Conservation (phyloP, 2,888 invertebrate species). For the Dicranocentrus wangi region DNA sequence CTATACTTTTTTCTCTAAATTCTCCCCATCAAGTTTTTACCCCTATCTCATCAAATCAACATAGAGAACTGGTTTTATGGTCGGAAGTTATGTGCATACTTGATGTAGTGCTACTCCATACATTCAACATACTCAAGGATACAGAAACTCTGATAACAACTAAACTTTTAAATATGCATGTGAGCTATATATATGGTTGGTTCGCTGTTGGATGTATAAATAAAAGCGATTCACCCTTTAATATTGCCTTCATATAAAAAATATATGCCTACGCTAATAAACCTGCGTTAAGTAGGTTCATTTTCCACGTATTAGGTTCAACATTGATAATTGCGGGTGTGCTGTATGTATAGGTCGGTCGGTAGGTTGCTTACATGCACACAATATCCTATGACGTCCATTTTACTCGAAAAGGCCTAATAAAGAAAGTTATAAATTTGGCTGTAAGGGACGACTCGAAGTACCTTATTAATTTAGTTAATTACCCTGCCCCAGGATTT, state of each 20-base stretch:
- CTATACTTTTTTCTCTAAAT: background rate
- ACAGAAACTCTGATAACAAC: no score
- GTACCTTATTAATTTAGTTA: constrained; percentile 71
- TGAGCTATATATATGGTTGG: no score
- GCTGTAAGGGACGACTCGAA: constrained; percentile 54
- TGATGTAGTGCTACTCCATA: constrained; percentile 7
- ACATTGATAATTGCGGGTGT: background rate
- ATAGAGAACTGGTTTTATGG: background rate
- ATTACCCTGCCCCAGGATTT: constrained; percentile 63
- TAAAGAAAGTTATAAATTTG: constrained; percentile 62
- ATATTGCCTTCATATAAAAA: no score
- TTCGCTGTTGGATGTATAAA: no score
- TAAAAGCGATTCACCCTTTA: no score
- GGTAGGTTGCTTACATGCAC: background rate
- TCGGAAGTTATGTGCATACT: background rate
- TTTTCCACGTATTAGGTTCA: no score
- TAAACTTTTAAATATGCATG: no score
- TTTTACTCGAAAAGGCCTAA: constrained; percentile 46
- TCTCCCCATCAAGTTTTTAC: background rate
- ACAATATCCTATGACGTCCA: constrained; percentile 18
- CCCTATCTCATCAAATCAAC: constrained; percentile 6
- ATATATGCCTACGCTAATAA: no score
- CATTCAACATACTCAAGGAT: no score
- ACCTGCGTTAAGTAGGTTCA: no score
- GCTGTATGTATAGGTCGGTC: no score